Percentiles rank a stretch among this genome's conserved stretches.
Conservation (phyloP, 2,888 invertebrate genomes). For the Corbicula japonica region DNA sequence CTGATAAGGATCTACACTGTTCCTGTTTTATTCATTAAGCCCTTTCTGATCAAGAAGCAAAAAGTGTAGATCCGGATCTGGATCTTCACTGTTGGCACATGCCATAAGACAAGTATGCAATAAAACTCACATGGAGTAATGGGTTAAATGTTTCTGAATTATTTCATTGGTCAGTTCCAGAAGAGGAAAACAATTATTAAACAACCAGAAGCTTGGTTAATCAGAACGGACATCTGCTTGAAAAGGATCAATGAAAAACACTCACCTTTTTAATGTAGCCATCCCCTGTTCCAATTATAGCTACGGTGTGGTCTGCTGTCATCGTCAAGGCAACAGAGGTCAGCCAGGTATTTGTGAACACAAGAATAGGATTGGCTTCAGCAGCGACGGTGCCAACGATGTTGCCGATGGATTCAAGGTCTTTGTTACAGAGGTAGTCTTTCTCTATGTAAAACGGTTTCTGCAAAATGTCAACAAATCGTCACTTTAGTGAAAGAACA, state of each 20-base stretch:
- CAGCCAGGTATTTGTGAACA: constrained; percentile 91
- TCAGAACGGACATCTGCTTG: too few relatives aligned
- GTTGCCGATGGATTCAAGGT: constrained; percentile 74
- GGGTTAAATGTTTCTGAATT: too few relatives aligned
- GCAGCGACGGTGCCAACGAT: constrained; percentile 97
- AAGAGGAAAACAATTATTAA: too few relatives aligned
- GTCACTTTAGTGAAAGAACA: background rate
- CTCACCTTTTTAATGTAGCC: constrained; percentile 96
- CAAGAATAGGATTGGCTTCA: constrained; percentile 94
- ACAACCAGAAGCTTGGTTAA: too few relatives aligned
- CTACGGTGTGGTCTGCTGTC: constrained; percentile 98
- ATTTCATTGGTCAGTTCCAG: too few relatives aligned
- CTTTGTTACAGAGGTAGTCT: constrained; percentile 76
- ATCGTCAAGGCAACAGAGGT: constrained; percentile 98
- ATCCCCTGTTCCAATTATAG: constrained; percentile 96
- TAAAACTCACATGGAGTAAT: too few relatives aligned
- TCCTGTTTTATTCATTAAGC: too few relatives aligned
- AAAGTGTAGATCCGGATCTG: too few relatives aligned
- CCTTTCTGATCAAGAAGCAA: too few relatives aligned
- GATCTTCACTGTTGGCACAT: too few relatives aligned
- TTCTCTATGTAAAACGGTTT: constrained; percentile 71
- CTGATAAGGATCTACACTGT: too few relatives aligned
- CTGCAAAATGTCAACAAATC: constrained; percentile 57
- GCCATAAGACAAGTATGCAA: too few relatives aligned
- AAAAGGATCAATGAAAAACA: background rate